Conservation (phyloP, 2,888 invertebrate genomes). For the Mythimna impura region DNA sequence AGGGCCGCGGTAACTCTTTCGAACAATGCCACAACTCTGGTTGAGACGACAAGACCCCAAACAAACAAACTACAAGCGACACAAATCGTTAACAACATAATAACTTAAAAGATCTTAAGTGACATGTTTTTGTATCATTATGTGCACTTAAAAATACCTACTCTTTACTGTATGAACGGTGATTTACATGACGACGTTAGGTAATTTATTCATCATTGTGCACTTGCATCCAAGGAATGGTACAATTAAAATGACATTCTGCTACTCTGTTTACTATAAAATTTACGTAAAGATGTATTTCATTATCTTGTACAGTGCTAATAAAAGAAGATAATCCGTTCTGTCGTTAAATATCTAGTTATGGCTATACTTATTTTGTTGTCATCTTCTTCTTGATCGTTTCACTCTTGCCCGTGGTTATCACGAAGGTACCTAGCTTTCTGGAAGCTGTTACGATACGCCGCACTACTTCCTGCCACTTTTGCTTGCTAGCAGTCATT, state of each 20-base stretch:
- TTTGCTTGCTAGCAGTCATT: too few relatives aligned
- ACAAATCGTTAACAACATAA: conserved; percentile 38
- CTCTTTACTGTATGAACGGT: conserved; percentile 41
- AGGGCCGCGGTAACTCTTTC: too few relatives aligned
- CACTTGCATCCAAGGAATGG: conserved; percentile 54
- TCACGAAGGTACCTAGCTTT: too few relatives aligned
- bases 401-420: too few relatives aligned
- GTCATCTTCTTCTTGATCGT: background rate
- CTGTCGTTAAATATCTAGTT: background rate
- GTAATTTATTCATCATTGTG: conserved; percentile 64
- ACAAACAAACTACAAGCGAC: conserved; percentile 28
- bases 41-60: too few relatives aligned
- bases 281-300: conserved; percentile 39
- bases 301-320: conserved; percentile 18
- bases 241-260: conserved; percentile 71
- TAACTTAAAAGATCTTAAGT: conserved; percentile 40
- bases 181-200: conserved; percentile 55
- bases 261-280: conserved; percentile 26
- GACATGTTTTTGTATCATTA: conserved; percentile 48
- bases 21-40: too few relatives aligned
- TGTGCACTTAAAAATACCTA: conserved; percentile 46
- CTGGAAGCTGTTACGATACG: too few relatives aligned
- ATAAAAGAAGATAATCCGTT: conserved; percentile 32
- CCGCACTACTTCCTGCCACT: too few relatives aligned
- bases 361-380: background rate